These are phyloP conservation scores for Philereme transversata DNA, from an alignment of 2,888 invertebrate genomes.

Conservation along the genomic window DNA sequence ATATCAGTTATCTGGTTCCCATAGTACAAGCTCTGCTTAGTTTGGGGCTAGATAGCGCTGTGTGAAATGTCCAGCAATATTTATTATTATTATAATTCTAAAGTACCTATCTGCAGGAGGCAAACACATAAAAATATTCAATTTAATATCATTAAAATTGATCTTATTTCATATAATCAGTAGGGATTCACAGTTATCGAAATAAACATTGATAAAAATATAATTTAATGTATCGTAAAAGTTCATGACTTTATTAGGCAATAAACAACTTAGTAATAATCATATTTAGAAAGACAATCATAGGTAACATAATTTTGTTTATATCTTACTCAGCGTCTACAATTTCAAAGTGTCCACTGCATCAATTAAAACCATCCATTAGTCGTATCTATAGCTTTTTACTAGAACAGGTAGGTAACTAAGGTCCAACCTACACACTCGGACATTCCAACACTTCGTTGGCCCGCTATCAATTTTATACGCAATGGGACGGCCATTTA, in stretches of 20 bases:
- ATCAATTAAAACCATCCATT: conserved; percentile 60
- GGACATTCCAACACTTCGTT: conserved; percentile 66
- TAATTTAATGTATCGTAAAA: conserved; percentile 5
- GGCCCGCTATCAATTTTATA: conserved; percentile 81
- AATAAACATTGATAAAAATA: conserved; percentile 8
- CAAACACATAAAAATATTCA: background rate
- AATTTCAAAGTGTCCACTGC: conserved; percentile 37
- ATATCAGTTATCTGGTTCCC: too few species aligned
- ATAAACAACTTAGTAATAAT: background rate
- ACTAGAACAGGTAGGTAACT: conserved; percentile 51
- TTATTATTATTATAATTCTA: too few species aligned
- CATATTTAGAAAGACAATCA: conserved; percentile 4
- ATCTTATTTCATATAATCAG: background rate
- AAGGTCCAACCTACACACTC: conserved; percentile 62
- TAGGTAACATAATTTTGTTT: conserved; percentile 11
- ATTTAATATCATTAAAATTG: background rate
- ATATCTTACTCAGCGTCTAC: conserved; percentile 15
- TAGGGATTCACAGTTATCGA: background rate
- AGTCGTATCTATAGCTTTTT: conserved; percentile 57
- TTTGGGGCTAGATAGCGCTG: too few species aligned
- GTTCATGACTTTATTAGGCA: conserved; percentile 5
- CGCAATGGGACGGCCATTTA: conserved; percentile 79
- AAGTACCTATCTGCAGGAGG: background rate
- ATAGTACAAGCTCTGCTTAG: too few species aligned
- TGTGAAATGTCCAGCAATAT: too few species aligned